These are phyloP conservation scores for Psophia crepitans DNA, from an alignment of 2,113 vertebrate genomes.

Conservation along the genomic window DNA sequence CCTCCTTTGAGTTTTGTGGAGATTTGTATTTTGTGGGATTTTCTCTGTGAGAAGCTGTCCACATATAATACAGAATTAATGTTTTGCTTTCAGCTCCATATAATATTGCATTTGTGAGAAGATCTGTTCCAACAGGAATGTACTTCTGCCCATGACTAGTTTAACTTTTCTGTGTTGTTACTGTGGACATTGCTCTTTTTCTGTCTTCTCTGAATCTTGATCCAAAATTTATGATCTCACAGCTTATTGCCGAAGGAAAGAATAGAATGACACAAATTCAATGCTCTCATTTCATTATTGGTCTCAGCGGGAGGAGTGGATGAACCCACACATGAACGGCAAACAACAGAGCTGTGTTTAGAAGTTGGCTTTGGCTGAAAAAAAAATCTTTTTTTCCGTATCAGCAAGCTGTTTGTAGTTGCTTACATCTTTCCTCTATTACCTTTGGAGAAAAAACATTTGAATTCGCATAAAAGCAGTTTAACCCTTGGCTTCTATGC, in stretches of 20 bases:
- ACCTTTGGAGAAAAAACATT: neutral
- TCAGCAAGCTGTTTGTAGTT: slow-evolving; percentile 50
- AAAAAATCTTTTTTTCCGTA: neutral
- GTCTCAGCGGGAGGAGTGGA: slow-evolving; percentile 46
- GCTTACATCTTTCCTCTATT: slow-evolving; percentile 9
- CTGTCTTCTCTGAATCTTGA: slow-evolving; percentile 47
- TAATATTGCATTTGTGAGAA: neutral
- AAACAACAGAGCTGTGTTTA: slow-evolving; percentile 56
- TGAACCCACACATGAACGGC: slow-evolving; percentile 49
- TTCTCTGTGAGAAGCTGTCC: neutral
- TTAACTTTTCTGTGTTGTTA: neutral
- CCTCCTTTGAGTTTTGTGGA: neutral
- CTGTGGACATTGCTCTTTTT: slow-evolving; percentile 27
- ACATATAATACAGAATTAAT: neutral
- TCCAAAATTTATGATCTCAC: slow-evolving; percentile 63
- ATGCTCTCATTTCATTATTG: slow-evolving; percentile 52
- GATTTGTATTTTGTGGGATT: neutral
- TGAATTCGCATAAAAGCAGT: neutral
- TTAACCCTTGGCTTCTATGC: slow-evolving; percentile 32
- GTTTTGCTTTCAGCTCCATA: neutral
- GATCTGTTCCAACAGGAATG: neutral
- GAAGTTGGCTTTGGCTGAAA: slow-evolving; percentile 53
- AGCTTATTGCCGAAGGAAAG: slow-evolving; percentile 41
- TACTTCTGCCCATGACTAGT: neutral
- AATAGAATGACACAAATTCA: slow-evolving; percentile 54